These are phyloP conservation scores for Geodia barretti DNA, from an alignment of 37 sponge, comb jelly and placozoan species.

Conservation along the genomic window DNA sequence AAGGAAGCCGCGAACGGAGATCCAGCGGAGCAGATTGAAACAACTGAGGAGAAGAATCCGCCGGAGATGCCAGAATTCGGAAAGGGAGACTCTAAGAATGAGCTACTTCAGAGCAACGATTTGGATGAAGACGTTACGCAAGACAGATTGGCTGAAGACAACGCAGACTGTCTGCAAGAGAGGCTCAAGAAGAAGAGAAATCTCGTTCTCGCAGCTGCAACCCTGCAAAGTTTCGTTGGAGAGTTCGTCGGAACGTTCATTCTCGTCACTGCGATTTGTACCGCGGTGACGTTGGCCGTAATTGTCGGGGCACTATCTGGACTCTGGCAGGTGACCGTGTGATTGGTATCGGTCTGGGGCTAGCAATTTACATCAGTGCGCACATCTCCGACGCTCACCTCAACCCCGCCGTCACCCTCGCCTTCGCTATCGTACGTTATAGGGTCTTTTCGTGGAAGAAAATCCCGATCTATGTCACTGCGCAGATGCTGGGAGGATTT, in stretches of 20 bases:
- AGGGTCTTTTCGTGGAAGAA: conserved; percentile 40
- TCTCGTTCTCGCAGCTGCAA: neutral
- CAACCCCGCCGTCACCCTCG: conserved; percentile 60
- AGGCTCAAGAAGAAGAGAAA: neutral
- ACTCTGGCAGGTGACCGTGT: conserved; percentile 63
- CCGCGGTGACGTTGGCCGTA: conserved; percentile 13
- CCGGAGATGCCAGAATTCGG: no score
- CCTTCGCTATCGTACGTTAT: conserved; percentile 47
- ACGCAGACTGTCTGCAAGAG: neutral
- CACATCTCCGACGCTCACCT: conserved; percentile 64
- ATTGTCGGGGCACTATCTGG: conserved; percentile 29
- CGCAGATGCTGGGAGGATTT: conserved; percentile 44
- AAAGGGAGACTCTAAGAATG: no score
- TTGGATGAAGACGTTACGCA: no score
- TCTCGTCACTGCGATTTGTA: conserved; percentile 23
- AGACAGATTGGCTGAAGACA: no score
- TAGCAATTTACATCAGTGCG: conserved; percentile 43
- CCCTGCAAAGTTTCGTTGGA: conserved; percentile 1
- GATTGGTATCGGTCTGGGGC: conserved; percentile 38
- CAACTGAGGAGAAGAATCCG: no score
- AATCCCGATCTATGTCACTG: conserved; percentile 26
- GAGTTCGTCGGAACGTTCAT: conserved; percentile 58
- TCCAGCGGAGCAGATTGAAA: no score
- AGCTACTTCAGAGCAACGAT: no score
- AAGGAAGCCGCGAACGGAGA: no score